These are phyloP conservation scores for Stomatorhinus walkeri DNA, from an alignment of 2,797 vertebrate genomes.

Conservation along the genomic window DNA sequence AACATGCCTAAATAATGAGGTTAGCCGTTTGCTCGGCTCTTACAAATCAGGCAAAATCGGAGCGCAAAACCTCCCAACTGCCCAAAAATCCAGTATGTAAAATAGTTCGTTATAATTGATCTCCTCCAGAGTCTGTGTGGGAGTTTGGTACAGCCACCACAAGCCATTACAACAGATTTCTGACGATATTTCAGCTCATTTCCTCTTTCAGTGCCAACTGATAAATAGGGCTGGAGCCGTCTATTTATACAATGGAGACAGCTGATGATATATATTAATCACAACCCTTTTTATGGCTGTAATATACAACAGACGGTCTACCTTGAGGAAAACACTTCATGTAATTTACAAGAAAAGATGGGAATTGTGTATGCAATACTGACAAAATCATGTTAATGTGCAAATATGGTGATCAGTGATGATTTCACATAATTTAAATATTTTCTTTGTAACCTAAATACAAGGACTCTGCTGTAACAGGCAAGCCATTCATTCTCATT, in stretches of 20 bases:
- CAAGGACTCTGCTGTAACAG: neutral
- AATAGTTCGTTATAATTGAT: conserved; percentile 24
- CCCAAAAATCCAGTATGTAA: conserved; percentile 35
- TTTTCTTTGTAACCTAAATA: neutral
- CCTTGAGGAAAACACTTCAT: neutral
- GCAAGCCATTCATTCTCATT: neutral
- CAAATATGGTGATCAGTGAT: neutral
- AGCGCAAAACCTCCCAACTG: neutral
- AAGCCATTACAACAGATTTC: conserved; percentile 35
- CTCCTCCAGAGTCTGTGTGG: conserved; percentile 30
- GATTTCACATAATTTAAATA: neutral
- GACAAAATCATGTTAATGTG: neutral
- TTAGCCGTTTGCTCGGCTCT: neutral
- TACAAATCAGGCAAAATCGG: conserved; percentile 15
- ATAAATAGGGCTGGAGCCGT: neutral
- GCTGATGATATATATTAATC: neutral
- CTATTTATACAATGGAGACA: conserved; percentile 24
- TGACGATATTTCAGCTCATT: conserved; percentile 35
- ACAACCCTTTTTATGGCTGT: neutral
- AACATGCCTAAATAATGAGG: neutral
- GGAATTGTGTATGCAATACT: neutral
- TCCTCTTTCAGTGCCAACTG: conserved; percentile 19
- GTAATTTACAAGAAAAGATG: neutral
- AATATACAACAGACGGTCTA: neutral
- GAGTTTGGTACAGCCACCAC: conserved; percentile 40